Percentiles rank a stretch among this genome's conserved stretches.
Evolutionary conservation across 2,113 vertebrate genomes (phyloP).

Genomic region (Verasper variegatus): DNA sequence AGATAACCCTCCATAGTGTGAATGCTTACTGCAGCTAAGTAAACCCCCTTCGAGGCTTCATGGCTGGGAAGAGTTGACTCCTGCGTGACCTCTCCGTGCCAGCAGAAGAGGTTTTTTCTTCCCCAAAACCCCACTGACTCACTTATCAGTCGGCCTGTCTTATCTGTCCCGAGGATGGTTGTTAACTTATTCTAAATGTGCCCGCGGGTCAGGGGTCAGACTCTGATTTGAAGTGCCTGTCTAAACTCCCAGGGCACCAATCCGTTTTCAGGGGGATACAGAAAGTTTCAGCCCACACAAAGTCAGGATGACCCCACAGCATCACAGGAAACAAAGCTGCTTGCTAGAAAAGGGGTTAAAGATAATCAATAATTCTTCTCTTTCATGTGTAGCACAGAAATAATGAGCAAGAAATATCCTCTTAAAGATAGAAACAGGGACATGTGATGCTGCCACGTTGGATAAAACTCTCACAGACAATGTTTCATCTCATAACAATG

Average conservation of each 20-base stretch:
- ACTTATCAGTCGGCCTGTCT: constrained; percentile 55
- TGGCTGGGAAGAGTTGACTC: constrained; percentile 64
- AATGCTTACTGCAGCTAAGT: constrained; percentile 43
- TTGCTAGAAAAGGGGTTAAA: neutral
- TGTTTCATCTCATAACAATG: neutral
- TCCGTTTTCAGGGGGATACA: constrained; percentile 41
- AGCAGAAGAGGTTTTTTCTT: constrained; percentile 46
- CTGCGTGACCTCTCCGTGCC: constrained; percentile 54
- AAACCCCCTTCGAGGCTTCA: constrained; percentile 46
- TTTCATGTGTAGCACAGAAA: too few relatives aligned
- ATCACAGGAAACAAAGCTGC: constrained; percentile 22
- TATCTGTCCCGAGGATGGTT: constrained; percentile 67
- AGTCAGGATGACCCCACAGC: neutral
- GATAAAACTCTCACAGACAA: neutral
- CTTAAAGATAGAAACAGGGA: neutral
- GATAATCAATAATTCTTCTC: neutral
- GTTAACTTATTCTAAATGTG: constrained; percentile 61
- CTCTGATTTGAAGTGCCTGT: constrained; percentile 49
- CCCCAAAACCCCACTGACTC: constrained; percentile 31
- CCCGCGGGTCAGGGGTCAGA: constrained; percentile 62
- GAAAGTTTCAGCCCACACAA: constrained; percentile 23
- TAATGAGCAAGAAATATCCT: neutral
- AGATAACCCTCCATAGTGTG: constrained; percentile 63
- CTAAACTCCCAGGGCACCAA: constrained; percentile 56
- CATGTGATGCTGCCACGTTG: neutral